Conservation (phyloP, 2,888 invertebrate species). For the Epirrhoe alternata region DNA sequence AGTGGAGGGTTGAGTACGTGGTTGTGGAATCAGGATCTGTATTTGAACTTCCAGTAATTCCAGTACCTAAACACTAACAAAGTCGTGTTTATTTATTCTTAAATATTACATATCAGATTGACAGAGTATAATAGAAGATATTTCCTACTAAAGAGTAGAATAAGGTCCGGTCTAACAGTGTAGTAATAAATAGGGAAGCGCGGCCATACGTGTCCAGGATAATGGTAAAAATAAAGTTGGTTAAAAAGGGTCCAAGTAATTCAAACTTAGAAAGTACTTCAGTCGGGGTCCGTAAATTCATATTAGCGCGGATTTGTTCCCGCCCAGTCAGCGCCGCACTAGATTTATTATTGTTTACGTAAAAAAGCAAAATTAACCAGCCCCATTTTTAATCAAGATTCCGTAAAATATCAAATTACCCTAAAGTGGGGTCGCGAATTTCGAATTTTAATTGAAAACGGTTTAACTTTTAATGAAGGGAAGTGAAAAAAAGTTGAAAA, state of each 20-base stretch:
- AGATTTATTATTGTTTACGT: constrained; percentile 29
- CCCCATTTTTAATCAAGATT: constrained; percentile 41
- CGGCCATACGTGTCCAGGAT: neutral
- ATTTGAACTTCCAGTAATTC: no score
- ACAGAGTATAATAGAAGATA: neutral
- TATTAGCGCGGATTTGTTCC: constrained; percentile 23
- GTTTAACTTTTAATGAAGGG: constrained; percentile 70
- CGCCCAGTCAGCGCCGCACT: constrained; percentile 3
- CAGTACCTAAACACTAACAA: no score
- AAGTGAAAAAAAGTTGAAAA: constrained; percentile 60
- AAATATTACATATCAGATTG: no score
- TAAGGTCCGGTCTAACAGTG: neutral
- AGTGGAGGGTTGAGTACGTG: neutral
- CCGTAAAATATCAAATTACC: constrained; percentile 44
- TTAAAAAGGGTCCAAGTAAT: constrained; percentile 18
- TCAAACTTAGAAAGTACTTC: constrained; percentile 22
- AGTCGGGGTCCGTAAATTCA: constrained; percentile 20
- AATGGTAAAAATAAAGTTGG: constrained; percentile 13
- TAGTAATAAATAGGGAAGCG: neutral
- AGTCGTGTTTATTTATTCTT: no score
- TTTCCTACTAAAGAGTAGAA: neutral
- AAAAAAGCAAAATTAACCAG: constrained; percentile 33
- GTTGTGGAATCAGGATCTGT: neutral
- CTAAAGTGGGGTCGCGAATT: constrained; percentile 44
- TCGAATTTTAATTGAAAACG: constrained; percentile 69